These are phyloP conservation scores for Dermatemys mawii DNA, from an alignment of 2,113 vertebrate genomes.

Conservation along the genomic window DNA sequence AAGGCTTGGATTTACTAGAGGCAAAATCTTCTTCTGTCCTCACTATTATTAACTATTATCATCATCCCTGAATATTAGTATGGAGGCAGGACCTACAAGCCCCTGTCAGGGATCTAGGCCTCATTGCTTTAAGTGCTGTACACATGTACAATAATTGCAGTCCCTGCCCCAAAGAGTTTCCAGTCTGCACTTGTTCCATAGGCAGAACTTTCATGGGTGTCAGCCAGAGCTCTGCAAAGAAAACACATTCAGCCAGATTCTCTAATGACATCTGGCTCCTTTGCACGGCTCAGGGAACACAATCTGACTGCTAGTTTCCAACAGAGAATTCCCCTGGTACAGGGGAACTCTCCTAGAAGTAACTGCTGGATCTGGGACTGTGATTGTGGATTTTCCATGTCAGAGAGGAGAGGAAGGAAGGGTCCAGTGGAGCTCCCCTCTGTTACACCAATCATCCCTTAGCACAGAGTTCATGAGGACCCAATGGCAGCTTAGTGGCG, in stretches of 20 bases:
- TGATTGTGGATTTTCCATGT: neutral
- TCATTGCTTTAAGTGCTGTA: neutral
- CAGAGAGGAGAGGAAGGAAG: neutral
- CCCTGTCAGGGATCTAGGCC: neutral
- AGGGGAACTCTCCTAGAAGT: neutral
- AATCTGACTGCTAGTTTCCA: neutral
- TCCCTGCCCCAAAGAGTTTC: neutral
- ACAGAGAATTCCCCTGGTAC: neutral
- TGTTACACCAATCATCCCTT: neutral
- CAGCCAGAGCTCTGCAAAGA: neutral
- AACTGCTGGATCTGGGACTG: neutral
- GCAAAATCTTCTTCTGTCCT: neutral
- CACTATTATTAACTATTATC: neutral
- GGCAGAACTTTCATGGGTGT: neutral
- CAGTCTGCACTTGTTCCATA: neutral
- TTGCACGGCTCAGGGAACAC: neutral
- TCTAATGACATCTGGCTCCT: no score
- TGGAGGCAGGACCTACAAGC: neutral
- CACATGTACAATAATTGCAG: neutral
- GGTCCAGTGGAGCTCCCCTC: neutral
- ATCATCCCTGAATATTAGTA: neutral
- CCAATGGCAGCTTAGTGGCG: neutral
- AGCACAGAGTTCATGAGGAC: neutral
- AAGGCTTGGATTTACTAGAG: neutral
- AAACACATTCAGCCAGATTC: neutral